Evolutionary conservation across 2,888 invertebrate genomes (phyloP), one percentile per base, ranked within the genome.

Genomic region (Cerastoderma edule): DNA sequence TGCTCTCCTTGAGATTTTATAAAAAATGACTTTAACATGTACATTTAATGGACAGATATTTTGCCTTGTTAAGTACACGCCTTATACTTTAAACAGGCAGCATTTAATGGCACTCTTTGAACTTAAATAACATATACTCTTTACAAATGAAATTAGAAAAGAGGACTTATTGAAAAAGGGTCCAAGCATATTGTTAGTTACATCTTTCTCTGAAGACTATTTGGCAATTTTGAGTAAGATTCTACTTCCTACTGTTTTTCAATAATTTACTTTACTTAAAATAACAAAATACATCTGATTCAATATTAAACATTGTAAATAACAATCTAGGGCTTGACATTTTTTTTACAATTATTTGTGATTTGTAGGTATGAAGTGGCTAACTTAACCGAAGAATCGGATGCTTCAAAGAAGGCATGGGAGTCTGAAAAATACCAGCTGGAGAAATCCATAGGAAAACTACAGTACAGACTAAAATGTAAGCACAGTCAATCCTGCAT

Each of bases 381-480:
- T 1, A 80, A 53, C 10, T 60, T 90, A 22, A 78, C 86, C 2
- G 87, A 90, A 64, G 85, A 84, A 46, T 86, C 80, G 67, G 86
- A 85, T 57, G 75, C 78, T 28, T 70, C 86, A 28, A 87, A 87
- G 75, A 85, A 84, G 54, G 83, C 84, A 22, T 68, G 89, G 50
- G 83, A 85, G 5, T 83, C 84, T n/a, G 83, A 85, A 48, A 88
- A 87, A 70, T 83, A 72, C 22, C 77, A 83, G n/a, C 78, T 85
- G 32, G 84, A 85, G 46, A 88, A 88, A 64, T 87, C 89, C n/a
- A 73, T 91, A 19, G 78, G 72, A 27, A 87, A 86, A 72, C 72
- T 90, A 27, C 86, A 86, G 48, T 75, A 86, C 44, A 87, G 88
- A 67, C 75, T 88, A 4, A 90, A 87, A 89, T 86, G 91, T 91